Evolutionary conservation across 2,888 invertebrate species (phyloP), one percentile per base, ranked within the genome.

Genomic region (Gisinianus flammeolus): DNA sequence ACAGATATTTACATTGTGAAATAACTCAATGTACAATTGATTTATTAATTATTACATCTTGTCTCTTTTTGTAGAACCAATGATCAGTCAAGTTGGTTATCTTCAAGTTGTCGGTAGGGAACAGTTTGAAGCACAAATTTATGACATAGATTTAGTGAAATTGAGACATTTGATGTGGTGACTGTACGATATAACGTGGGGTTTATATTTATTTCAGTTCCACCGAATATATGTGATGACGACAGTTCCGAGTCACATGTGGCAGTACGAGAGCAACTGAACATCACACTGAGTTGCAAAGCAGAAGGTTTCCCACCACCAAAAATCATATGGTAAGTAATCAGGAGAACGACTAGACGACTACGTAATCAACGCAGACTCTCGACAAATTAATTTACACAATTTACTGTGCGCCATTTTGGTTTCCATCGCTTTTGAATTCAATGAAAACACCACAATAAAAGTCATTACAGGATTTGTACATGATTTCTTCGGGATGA

Each of bases 11-110:
- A 19, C 19, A 44, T 16, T 44, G 35, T 35, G 12, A 35, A 8
- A n/a, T n/a, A 44, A 44, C 44, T 4, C 5, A 35, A 19, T 44
- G 1, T 1, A 44, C 44, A 16, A 44, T 19, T 44, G 44, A 35
- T 5, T 35, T 44, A 44, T 44, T 16, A 44, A 2, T 2, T 44
- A 44, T 44, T 2, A 44, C 12, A 5, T 22, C 6, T 22, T 10
- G 58, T 44, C 16, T 44, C 16, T 44, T 44, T 44, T 44, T 88
- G 95, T 96, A 69, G 93, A 94, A 87, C 96, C 96, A 0, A 96
- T 96, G 95, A 95, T 96, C 86, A 95, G 94, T 87, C 96, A 96
- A 90, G 94, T 95, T 54, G 96, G 96, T 79, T 95, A 94, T 87
- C 90, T 96, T 62, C 94, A 96, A 89, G 96, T 96, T 80, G 95